Evolutionary conservation across 2,797 vertebrate species (phyloP).

Genomic region (Adelosebastes latens): DNA sequence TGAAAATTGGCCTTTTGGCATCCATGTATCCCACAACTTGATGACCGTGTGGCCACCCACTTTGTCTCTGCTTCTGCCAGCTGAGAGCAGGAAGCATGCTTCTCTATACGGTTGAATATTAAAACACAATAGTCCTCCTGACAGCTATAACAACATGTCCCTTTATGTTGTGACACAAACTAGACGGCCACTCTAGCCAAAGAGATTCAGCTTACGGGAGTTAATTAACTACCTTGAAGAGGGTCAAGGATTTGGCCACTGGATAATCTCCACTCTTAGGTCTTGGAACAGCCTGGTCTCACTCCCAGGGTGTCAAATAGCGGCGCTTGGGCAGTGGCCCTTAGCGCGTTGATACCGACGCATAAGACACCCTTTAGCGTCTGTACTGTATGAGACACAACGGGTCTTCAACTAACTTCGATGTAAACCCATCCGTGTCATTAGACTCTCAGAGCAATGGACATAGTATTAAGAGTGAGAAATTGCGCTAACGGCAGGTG

Average conservation of each 20-base stretch:
- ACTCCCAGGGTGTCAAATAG: no score
- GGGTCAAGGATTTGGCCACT: background rate
- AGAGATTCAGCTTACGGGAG: fast-evolving
- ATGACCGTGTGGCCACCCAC: background rate
- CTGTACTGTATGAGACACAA: no score
- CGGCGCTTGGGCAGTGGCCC: no score
- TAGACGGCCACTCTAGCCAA: background rate
- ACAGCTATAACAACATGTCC: background rate
- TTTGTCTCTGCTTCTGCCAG: background rate
- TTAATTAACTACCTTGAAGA: background rate
- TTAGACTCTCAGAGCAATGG: no score
- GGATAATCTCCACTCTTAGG: background rate
- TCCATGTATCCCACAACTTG: background rate
- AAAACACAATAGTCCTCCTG: background rate
- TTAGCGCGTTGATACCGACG: no score
- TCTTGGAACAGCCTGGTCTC: background rate
- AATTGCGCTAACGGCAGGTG: no score
- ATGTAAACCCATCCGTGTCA: no score
- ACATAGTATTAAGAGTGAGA: no score
- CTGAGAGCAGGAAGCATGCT: background rate
- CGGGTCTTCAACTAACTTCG: no score
- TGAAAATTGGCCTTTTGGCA: background rate
- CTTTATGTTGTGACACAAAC: background rate
- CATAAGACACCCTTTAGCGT: no score
- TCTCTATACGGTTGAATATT: background rate